These are phyloP conservation scores for Bellardia pandia DNA, from an alignment of 2,888 invertebrate species.

Conservation along the genomic window DNA sequence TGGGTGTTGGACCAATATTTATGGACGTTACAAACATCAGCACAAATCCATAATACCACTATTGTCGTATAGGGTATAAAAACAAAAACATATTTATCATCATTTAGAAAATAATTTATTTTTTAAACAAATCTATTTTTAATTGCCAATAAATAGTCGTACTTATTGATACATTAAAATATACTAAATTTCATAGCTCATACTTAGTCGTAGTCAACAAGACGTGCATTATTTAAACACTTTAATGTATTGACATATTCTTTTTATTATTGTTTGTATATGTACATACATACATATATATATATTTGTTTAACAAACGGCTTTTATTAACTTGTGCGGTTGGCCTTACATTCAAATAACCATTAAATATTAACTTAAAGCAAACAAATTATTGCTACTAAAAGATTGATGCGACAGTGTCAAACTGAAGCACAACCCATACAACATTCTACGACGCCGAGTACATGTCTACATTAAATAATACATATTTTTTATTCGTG, in stretches of 20 bases:
- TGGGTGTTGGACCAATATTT: too few relatives aligned
- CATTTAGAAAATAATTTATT: background rate
- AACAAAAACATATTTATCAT: background rate
- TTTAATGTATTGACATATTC: constrained; percentile 24
- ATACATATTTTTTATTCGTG: background rate
- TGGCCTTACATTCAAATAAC: constrained; percentile 22
- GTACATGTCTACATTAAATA: background rate
- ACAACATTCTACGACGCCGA: background rate
- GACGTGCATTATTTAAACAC: constrained; percentile 15
- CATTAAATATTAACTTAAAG: constrained; percentile 37
- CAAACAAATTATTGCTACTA: constrained; percentile 41
- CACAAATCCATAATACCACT: too few relatives aligned
- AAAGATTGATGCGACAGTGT: constrained; percentile 19
- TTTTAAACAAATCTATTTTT: background rate
- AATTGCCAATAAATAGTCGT: background rate
- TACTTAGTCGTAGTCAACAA: constrained; percentile 31
- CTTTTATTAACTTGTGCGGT: constrained; percentile 16
- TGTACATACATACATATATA: background rate
- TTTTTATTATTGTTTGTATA: constrained; percentile 6
- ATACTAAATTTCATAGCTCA: constrained; percentile 12
- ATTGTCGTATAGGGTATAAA: too few relatives aligned
- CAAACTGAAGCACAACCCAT: constrained; percentile 1
- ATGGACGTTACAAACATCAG: too few relatives aligned
- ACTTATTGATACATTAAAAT: background rate
- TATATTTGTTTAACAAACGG: constrained; percentile 36